Conservation (phyloP, 2,888 invertebrate species). For the Drosophila sordidula region DNA sequence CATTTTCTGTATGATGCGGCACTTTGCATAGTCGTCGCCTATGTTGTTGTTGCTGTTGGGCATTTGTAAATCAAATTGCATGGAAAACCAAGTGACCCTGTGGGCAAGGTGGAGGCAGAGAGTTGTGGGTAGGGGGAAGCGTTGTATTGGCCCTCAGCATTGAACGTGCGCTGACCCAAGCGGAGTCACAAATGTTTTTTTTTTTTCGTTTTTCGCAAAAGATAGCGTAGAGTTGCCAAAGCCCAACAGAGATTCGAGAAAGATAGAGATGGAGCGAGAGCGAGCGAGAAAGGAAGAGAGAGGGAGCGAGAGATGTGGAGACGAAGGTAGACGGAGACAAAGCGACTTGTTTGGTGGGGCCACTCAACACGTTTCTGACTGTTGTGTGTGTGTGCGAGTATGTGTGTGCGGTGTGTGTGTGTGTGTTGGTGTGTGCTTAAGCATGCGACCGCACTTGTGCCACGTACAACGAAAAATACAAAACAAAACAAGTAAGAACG, state of each 20-base stretch:
- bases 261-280: constrained; percentile 41
- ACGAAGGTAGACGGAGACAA: constrained; percentile 49
- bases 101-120: background rate
- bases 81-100: constrained; percentile 57
- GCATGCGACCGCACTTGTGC: constrained; percentile 81
- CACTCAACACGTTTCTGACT: constrained; percentile 77
- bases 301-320: constrained; percentile 18
- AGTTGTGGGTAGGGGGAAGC: background rate
- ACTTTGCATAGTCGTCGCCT: constrained; percentile 23
- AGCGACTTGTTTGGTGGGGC: constrained; percentile 64
- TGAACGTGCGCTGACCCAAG: constrained; percentile 53
- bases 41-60: constrained; percentile 26
- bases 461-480: constrained; percentile 70
- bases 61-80: constrained; percentile 70
- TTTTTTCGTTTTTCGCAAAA: constrained; percentile 14
- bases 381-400: constrained; percentile 27
- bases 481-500: constrained; percentile 56
- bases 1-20: constrained; percentile 25
- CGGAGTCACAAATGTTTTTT: constrained; percentile 27
- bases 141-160: constrained; percentile 26
- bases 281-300: constrained; percentile 33
- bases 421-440: constrained; percentile 67
- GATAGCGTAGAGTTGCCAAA: constrained; percentile 45
- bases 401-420: constrained; percentile 28
- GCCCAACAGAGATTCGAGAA: constrained; percentile 39